Conservation (phyloP, 2,113 vertebrate genomes). For the Sigmodon hispidus region DNA sequence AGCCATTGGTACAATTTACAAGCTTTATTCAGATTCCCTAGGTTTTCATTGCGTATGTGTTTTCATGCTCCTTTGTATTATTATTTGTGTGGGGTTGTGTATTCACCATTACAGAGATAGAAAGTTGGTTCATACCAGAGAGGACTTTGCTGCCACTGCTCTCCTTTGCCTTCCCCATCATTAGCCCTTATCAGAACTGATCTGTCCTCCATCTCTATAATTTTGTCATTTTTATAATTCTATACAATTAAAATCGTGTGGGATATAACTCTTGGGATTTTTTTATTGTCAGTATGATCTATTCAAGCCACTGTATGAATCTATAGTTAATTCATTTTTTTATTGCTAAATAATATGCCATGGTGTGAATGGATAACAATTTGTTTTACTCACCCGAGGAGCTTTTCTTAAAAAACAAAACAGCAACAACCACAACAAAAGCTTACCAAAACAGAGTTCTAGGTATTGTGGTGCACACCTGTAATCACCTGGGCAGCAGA, state of each 20-base stretch:
- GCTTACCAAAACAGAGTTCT: not conserved
- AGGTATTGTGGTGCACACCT: not conserved
- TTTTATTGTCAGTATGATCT: not conserved
- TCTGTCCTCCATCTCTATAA: not conserved
- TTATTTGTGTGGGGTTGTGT: not conserved
- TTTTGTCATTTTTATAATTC: conserved; percentile 26
- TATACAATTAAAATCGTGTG: not conserved
- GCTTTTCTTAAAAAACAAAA: not conserved
- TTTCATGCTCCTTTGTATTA: not conserved
- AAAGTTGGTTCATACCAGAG: not conserved
- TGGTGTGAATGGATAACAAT: not conserved
- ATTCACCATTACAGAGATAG: not conserved
- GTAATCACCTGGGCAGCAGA: not conserved
- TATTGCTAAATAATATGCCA: not conserved
- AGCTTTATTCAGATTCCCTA: not conserved
- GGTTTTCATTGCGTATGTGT: not conserved
- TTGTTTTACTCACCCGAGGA: not conserved
- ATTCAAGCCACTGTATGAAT: not conserved
- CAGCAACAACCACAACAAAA: not conserved
- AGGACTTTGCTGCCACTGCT: not conserved
- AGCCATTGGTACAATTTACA: not conserved
- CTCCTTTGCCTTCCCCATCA: not conserved
- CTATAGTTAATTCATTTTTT: not conserved
- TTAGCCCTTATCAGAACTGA: not conserved
- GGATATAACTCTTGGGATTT: not conserved